Evolutionary conservation across 2,797 vertebrate species (phyloP).

Genomic region (Squalus acanthias): DNA sequence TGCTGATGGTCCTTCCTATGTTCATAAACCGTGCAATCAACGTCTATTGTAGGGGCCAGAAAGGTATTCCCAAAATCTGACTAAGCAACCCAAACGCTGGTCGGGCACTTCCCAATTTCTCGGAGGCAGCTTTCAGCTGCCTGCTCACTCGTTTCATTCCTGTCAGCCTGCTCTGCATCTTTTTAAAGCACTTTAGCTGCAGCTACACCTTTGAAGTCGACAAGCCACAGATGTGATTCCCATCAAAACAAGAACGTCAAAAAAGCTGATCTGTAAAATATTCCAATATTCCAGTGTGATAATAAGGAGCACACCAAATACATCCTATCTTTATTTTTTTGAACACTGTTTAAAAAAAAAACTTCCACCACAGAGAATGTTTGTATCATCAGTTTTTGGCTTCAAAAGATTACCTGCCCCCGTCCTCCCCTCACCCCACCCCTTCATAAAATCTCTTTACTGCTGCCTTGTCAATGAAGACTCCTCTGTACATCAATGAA

Average conservation of each 20-base stretch:
- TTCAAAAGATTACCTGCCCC: not conserved
- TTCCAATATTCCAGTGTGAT: slow-evolving; percentile 5
- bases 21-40: not conserved
- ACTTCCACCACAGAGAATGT: not conserved
- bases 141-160: not conserved
- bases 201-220: not conserved
- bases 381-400: slow-evolving; percentile 10
- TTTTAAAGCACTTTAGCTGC: not conserved
- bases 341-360: not conserved
- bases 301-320: not conserved
- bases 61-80: not conserved
- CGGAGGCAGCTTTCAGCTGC: not conserved
- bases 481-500: not conserved
- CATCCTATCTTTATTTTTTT: not conserved
- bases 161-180: not conserved
- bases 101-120: not conserved
- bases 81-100: not conserved
- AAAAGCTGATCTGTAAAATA: slow-evolving; percentile 6
- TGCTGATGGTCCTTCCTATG: not conserved
- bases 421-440: not conserved
- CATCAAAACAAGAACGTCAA: slow-evolving; percentile 20
- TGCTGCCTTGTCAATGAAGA: not conserved
- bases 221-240: not conserved
- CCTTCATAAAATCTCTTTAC: not conserved
- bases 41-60: not conserved